These are phyloP conservation scores for Ciconia maguari DNA, from an alignment of 2,113 vertebrate species.

Conservation along the genomic window DNA sequence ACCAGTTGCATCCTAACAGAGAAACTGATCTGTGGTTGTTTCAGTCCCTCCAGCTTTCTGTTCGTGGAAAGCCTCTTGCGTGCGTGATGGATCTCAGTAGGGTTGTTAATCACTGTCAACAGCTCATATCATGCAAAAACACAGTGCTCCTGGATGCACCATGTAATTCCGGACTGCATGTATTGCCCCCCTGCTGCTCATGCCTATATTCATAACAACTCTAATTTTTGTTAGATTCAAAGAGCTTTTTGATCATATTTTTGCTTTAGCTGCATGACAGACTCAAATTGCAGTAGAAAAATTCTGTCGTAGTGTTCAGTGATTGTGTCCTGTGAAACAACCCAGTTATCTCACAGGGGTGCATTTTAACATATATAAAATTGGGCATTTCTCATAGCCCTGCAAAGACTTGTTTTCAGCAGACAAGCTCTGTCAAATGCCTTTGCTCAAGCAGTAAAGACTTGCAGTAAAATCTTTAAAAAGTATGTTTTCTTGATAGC, in stretches of 20 bases:
- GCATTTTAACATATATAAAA: fast-evolving
- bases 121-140: background rate
- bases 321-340: background rate
- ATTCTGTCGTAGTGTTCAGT: background rate
- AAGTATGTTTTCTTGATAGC: background rate
- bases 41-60: background rate
- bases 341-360: background rate
- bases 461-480: background rate
- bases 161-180: fast-evolving
- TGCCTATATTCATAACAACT: background rate
- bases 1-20: background rate
- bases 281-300: background rate
- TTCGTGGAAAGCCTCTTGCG: background rate
- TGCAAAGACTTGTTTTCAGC: background rate
- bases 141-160: background rate
- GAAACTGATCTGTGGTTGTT: background rate
- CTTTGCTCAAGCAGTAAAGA: background rate
- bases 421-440: background rate
- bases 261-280: background rate
- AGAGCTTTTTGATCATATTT: background rate
- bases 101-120: background rate
- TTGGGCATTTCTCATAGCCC: background rate
- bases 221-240: background rate
- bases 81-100: background rate
- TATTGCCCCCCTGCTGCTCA: background rate